Evolutionary conservation across 2,797 vertebrate genomes (phyloP).

Genomic region (Pterois miles): DNA sequence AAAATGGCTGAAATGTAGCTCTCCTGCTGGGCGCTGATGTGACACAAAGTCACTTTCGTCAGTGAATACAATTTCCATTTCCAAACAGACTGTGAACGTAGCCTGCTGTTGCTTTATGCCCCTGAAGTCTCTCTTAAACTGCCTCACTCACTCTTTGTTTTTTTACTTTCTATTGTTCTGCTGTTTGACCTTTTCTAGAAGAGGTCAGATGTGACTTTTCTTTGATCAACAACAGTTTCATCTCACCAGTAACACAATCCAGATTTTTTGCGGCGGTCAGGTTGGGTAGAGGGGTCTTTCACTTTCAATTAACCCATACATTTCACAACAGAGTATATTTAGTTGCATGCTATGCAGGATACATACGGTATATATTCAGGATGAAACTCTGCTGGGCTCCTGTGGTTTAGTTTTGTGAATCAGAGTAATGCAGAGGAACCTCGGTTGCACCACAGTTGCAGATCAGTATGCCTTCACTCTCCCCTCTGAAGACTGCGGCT

Average conservation of each 20-base stretch:
- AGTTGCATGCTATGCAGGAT: conserved; percentile 20
- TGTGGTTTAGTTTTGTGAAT: conserved; percentile 64
- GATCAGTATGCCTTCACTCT: conserved; percentile 53
- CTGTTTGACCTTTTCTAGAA: conserved; percentile 19
- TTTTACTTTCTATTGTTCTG: background rate
- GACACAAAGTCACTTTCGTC: background rate
- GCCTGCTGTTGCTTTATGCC: background rate
- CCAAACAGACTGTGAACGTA: background rate
- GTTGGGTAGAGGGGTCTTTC: conserved; percentile 32
- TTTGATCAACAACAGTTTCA: conserved; percentile 48
- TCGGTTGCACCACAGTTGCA: conserved; percentile 43
- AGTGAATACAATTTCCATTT: background rate
- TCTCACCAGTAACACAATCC: conserved; percentile 50
- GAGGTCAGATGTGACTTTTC: conserved; percentile 25
- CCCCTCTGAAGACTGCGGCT: conserved; percentile 62
- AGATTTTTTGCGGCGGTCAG: conserved; percentile 54
- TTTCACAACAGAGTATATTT: conserved; percentile 49
- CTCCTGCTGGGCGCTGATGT: no score
- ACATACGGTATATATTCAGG: background rate
- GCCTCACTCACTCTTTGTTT: background rate
- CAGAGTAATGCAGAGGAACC: conserved; percentile 41
- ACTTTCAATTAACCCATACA: conserved; percentile 50
- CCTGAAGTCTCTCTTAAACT: background rate
- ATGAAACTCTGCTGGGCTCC: conserved; percentile 9
- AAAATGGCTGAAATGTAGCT: no score